These are phyloP conservation scores for Neosalanx taihuensis DNA, from an alignment of 2,797 vertebrate genomes.

Conservation along the genomic window DNA sequence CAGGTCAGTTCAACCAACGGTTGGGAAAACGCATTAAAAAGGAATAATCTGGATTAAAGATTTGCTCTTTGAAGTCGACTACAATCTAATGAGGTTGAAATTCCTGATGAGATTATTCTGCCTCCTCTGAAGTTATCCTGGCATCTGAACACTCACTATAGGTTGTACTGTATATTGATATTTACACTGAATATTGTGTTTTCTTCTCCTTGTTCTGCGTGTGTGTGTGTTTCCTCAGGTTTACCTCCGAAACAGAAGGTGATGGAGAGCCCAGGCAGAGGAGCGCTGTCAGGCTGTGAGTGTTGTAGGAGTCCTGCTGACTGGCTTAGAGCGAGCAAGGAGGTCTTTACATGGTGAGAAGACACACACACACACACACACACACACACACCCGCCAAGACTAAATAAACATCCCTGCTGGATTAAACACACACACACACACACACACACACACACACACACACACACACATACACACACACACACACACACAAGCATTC, in stretches of 20 bases:
- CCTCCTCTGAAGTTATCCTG: too few relatives aligned
- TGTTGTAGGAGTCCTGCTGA: constrained; percentile 37
- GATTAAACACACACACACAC: background rate
- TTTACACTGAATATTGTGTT: background rate
- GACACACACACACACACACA: background rate
- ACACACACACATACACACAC: too few relatives aligned
- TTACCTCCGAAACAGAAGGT: constrained; percentile 25
- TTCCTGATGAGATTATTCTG: constrained; percentile 3
- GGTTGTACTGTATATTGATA: background rate
- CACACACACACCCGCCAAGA: background rate
- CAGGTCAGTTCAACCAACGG: too few relatives aligned
- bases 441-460: too few relatives aligned
- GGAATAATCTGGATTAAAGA: background rate
- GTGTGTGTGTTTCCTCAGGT: constrained; percentile 21
- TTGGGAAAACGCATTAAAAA: background rate
- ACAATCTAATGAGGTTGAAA: background rate
- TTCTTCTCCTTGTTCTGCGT: too few relatives aligned
- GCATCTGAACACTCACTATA: background rate
- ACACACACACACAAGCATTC: too few relatives aligned
- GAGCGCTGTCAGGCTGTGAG: constrained; percentile 26
- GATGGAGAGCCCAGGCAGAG: constrained; percentile 60
- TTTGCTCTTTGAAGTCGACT: background rate
- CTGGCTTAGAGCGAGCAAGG: constrained; percentile 49
- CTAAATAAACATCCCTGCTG: background rate
- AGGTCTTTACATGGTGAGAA: constrained; percentile 69